A percentile compares a stretch with the other conserved stretches of the same genome.
Conservation (phyloP, 2,797 vertebrate species). For the Poeciliopsis presidionis region DNA sequence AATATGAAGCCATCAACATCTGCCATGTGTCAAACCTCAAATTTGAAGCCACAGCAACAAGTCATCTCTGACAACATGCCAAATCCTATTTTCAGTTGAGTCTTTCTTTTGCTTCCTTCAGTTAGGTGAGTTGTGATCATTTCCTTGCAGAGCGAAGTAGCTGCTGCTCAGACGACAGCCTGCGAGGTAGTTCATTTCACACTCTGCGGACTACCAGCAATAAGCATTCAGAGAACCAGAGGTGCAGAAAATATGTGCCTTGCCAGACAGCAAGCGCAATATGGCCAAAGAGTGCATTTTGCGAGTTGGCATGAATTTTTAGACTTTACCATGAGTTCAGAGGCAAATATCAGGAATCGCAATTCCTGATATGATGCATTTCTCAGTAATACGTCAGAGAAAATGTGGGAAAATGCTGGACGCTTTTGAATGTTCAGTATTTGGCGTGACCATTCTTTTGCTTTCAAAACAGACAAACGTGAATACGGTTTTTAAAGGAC, state of each 20-base stretch:
- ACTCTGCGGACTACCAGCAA: slow-evolving; percentile 42
- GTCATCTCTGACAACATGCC: background rate
- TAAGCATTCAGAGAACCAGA: slow-evolving; percentile 43
- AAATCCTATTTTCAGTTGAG: slow-evolving; percentile 9
- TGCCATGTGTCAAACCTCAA: slow-evolving; percentile 1
- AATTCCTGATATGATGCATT: no score
- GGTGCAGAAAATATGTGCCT: slow-evolving; percentile 37
- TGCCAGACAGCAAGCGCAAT: slow-evolving; percentile 6
- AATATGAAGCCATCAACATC: slow-evolving; percentile 15
- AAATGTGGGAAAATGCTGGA: background rate
- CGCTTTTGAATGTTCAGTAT: background rate
- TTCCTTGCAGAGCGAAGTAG: slow-evolving; percentile 30
- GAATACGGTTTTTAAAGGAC: background rate
- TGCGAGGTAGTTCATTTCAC: slow-evolving; percentile 43
- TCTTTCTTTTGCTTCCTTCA: slow-evolving; percentile 1
- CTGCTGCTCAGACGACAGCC: slow-evolving; percentile 50
- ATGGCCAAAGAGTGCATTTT: background rate
- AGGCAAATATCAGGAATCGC: background rate
- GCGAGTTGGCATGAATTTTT: slow-evolving; percentile 34
- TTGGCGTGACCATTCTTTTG: background rate
- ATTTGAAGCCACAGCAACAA: slow-evolving; percentile 16
- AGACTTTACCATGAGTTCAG: slow-evolving; percentile 14
- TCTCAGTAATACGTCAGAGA: background rate
- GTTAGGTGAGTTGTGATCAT: slow-evolving; percentile 22
- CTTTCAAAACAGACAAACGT: background rate